A percentile compares a stretch with the other conserved stretches of the same genome.
Evolutionary conservation across 1,140 invertebrate species (phyloP).

Genomic region (Geopemphigus sp.): DNA sequence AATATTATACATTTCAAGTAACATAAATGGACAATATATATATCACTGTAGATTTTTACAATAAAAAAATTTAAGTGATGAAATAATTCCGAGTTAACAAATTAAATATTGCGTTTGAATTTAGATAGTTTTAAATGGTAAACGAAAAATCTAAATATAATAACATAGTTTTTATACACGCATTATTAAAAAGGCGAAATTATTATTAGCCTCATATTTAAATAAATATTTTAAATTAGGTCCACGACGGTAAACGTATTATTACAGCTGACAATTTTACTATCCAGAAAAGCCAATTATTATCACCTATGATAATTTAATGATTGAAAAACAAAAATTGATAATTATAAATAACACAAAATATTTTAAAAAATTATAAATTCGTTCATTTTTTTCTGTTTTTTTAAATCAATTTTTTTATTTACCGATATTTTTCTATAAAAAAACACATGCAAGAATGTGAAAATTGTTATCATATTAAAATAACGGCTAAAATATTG

Average conservation of each 20-base stretch:
- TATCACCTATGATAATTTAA: neutral
- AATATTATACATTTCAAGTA: neutral
- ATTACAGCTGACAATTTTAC: neutral
- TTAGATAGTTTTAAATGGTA: neutral
- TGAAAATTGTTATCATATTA: neutral
- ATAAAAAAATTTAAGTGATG: neutral
- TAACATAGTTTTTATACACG: neutral
- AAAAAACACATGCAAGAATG: neutral
- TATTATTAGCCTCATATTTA: neutral
- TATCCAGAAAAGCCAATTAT: neutral
- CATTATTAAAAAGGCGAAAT: neutral
- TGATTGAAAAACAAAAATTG: neutral
- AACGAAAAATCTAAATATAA: neutral
- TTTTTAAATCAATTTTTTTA: no score
- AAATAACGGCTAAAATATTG: neutral
- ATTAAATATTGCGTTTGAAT: neutral
- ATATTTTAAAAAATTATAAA: neutral
- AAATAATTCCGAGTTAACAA: neutral
- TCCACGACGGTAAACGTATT: neutral
- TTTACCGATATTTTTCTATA: no score
- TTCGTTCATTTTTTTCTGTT: no score
- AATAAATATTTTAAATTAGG: constrained; percentile 5
- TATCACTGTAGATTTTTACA: no score
- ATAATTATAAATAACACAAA: neutral
- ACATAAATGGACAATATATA: neutral